These are phyloP conservation scores for Pleuronectes platessa DNA, from an alignment of 2,113 vertebrate species.

Conservation along the genomic window DNA sequence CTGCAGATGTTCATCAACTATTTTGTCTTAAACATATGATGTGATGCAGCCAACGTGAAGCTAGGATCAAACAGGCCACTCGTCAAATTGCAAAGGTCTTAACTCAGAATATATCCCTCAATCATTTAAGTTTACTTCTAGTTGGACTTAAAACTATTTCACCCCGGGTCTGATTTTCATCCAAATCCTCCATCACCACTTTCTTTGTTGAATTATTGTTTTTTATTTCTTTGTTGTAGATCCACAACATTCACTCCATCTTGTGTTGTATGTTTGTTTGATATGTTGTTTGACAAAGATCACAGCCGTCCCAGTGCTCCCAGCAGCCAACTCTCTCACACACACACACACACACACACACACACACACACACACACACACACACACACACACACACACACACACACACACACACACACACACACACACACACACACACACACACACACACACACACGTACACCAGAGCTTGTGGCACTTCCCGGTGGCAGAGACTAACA, in stretches of 20 bases:
- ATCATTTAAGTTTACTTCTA: neutral
- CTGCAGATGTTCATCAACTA: too few species aligned
- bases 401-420: neutral
- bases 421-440: neutral
- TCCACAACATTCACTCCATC: constrained; percentile 46
- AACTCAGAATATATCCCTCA: neutral
- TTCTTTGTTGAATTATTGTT: neutral
- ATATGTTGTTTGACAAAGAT: constrained; percentile 51
- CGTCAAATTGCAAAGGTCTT: neutral
- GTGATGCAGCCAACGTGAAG: too few species aligned
- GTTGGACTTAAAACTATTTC: neutral
- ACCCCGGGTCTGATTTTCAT: constrained; percentile 19
- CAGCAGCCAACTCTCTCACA: too few species aligned
- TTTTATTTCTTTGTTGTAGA: constrained; percentile 43
- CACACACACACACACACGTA: constrained; percentile 41
- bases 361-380: too few species aligned
- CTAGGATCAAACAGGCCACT: too few species aligned
- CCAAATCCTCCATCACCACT: constrained; percentile 6
- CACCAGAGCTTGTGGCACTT: constrained; percentile 83
- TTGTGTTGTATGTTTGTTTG: constrained; percentile 64
- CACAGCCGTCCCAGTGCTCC: constrained; percentile 15
- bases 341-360: neutral
- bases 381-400: constrained; percentile 10
- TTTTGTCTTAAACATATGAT: too few species aligned
- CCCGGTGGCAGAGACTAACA: constrained; percentile 65